A percentile compares a stretch with the other conserved stretches of the same genome.
Evolutionary conservation across 2,797 vertebrate species (phyloP).

Genomic region (Molossus alvarezi): DNA sequence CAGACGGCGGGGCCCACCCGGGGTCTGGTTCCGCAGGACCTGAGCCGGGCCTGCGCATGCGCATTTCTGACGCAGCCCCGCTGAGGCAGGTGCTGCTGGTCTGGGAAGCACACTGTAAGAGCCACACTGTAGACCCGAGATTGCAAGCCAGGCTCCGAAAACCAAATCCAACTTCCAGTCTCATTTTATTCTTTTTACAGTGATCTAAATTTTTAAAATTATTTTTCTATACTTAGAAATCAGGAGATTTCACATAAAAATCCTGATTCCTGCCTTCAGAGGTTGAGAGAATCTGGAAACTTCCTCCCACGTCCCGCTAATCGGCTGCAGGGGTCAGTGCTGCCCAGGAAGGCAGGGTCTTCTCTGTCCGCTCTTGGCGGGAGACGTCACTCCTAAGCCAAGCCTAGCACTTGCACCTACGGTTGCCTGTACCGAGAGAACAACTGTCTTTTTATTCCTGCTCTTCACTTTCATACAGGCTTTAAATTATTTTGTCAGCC

Average conservation of each 20-base stretch:
- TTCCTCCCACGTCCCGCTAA: not conserved
- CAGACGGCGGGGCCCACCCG: too few relatives aligned
- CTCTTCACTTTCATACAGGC: not conserved
- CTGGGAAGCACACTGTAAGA: not conserved
- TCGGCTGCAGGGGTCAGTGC: not conserved
- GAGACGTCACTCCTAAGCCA: not conserved
- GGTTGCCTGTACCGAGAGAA: not conserved
- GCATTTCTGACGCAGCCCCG: not conserved
- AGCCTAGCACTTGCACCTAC: not conserved
- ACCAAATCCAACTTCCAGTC: not conserved
- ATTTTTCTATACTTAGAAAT: not conserved
- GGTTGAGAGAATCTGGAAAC: not conserved
- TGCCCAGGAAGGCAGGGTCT: not conserved
- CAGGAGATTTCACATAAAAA: not conserved
- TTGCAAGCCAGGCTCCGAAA: not conserved
- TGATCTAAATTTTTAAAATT: not conserved
- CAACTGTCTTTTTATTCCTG: constrained; percentile 5
- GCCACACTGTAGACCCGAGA: not conserved
- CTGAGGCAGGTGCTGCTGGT: not conserved
- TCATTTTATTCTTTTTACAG: not conserved
- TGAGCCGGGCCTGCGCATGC: not conserved
- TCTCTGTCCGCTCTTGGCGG: not conserved
- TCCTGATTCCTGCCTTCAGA: not conserved
- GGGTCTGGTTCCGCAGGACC: not conserved
- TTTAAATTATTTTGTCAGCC: constrained; percentile 39